Evolutionary conservation across 2,797 vertebrate species (phyloP).

Genomic region (Anableps anableps): DNA sequence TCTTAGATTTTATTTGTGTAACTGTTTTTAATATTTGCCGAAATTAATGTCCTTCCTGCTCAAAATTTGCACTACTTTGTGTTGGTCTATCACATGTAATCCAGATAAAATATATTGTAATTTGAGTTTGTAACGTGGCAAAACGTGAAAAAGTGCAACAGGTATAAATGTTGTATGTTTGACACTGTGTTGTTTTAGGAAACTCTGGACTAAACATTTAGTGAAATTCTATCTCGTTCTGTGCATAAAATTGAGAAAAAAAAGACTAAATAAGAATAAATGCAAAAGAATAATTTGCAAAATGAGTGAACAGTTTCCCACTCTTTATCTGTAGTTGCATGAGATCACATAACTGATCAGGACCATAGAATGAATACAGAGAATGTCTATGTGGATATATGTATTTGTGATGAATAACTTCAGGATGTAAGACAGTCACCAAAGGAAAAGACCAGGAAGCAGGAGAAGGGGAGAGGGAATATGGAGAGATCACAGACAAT

Average conservation of each 20-base stretch:
- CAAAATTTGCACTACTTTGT: background rate
- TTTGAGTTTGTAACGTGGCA: background rate
- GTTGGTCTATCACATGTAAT: background rate
- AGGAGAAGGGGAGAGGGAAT: conserved; percentile 13
- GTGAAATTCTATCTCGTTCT: background rate
- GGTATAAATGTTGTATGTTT: background rate
- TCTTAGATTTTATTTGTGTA: background rate
- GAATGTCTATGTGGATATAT: conserved; percentile 1
- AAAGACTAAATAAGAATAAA: background rate
- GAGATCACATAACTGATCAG: background rate
- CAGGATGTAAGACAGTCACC: conserved; percentile 23
- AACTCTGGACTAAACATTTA: background rate
- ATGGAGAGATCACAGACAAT: conserved; percentile 38
- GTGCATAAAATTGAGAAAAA: background rate
- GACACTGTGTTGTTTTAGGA: background rate
- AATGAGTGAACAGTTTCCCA: background rate
- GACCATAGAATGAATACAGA: background rate
- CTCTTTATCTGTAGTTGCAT: background rate
- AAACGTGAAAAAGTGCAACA: background rate
- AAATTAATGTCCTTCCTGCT: background rate
- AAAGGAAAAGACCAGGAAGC: conserved; percentile 39
- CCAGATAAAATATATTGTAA: background rate
- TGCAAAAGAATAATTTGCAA: background rate
- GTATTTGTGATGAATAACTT: conserved; percentile 7
- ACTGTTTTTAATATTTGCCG: background rate